A percentile compares a stretch with the other conserved stretches of the same genome.
Conservation (phyloP, 2,888 invertebrate genomes). For the Adelognathus sp. region DNA sequence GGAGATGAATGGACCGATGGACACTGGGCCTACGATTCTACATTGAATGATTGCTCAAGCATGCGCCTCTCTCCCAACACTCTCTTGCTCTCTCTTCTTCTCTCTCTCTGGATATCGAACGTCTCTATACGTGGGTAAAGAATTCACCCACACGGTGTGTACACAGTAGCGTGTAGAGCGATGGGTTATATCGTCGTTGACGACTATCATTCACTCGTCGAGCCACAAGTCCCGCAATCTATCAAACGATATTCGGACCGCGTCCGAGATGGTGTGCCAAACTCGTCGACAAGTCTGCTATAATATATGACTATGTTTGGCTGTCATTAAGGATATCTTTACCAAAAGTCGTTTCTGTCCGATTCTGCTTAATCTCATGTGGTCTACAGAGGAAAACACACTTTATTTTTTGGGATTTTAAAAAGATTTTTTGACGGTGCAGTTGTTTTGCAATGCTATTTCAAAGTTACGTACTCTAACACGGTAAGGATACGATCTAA, state of each 20-base stretch:
- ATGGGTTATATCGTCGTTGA: constrained; percentile 31
- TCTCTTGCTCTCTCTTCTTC: not conserved
- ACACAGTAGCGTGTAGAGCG: not conserved
- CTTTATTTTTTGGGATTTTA: no score
- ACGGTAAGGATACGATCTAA: no score
- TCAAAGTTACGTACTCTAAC: no score
- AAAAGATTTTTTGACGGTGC: no score
- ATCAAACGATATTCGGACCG: constrained; percentile 1
- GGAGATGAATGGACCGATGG: constrained; percentile 35
- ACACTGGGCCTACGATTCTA: not conserved
- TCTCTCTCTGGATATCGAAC: not conserved
- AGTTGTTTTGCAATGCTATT: no score
- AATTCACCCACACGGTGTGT: not conserved
- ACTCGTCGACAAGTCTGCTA: not conserved
- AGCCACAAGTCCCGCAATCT: constrained; percentile 10
- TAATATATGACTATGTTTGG: not conserved
- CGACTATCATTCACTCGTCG: constrained; percentile 14
- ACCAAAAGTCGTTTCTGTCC: no score
- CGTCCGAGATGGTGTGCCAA: not conserved
- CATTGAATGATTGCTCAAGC: constrained; percentile 43
- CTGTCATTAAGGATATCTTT: not conserved
- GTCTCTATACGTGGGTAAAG: not conserved
- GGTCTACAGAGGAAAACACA: no score
- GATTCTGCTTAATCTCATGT: no score
- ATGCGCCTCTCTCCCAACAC: not conserved